Evolutionary conservation across 2,888 invertebrate species (phyloP), one percentile per base, ranked within the genome.

Genomic region (Lasioglossum zephyrum): DNA sequence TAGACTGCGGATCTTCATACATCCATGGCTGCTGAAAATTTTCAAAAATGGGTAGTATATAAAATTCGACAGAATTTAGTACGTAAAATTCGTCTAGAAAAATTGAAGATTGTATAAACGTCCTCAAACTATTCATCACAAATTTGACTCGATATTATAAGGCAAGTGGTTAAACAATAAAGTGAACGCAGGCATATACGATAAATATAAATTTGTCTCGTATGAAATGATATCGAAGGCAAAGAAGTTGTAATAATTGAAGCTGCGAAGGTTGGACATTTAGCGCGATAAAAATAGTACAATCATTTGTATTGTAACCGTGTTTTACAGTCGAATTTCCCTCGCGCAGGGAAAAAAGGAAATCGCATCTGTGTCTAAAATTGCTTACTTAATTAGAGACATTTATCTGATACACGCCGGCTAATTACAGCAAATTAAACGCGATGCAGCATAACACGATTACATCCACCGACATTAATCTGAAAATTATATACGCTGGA

Each of bases 331-430:
- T 31, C 18, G 18, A 66, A 66, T 22, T 66, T 66, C 36, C 31
- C 36, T 18, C 9, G 36, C 31, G 22, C 36, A 18, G 36, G 16
- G 18, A 36, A 18, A 31, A 36, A 36, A 66, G 66, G 18, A 66
- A 66, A 66, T 66, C 66, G 66, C 26, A 16, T 63, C 60, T 63
- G 31, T 47, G 73, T 77, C n/a, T 31, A 36, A 26, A 44, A 47
- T 39, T 82, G n/a, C 36, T 53, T n/a, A 63, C 41, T 47, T n/a
- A 73, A 73, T 79, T 63, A 49, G 18, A 81, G 49, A n/a, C 63
- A 66, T 47, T 47, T 26, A 36, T n/a, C 18, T 66, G 36, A 66
- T 66, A 66, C 66, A 36, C 36, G 66, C 66, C 16, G 36, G 73
- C n/a, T 73, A 73, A 73, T 73, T 73, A 47, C 47, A 22, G 39